Conservation (phyloP, 2,113 vertebrate species). For the Ammodramus savannarum region DNA sequence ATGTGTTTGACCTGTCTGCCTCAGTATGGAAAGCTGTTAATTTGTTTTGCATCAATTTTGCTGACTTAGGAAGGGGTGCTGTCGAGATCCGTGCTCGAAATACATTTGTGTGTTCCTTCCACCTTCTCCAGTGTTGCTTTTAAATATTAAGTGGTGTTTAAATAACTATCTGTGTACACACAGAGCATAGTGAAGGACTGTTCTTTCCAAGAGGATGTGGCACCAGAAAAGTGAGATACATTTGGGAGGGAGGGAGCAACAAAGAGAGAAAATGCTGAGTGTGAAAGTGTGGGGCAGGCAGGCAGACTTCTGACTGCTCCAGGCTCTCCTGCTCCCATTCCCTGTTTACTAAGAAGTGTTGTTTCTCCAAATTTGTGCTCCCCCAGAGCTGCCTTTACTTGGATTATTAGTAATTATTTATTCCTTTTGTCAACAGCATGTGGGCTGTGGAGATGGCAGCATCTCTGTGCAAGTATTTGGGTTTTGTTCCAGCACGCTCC, state of each 20-base stretch:
- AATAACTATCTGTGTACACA: neutral
- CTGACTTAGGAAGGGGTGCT: neutral
- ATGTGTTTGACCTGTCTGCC: neutral
- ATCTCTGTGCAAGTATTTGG: neutral
- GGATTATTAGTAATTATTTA: neutral
- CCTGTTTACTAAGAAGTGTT: neutral
- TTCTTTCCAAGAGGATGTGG: neutral
- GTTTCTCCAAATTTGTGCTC: neutral
- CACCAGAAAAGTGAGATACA: neutral
- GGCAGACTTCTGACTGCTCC: neutral
- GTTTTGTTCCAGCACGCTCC: neutral
- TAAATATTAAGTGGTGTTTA: neutral
- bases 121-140: neutral
- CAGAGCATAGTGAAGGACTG: neutral
- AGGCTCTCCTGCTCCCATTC: neutral
- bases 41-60: neutral
- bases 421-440: neutral
- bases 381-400: neutral
- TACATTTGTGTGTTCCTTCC: neutral
- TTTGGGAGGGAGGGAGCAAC: neutral
- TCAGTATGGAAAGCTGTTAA: neutral
- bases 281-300: neutral
- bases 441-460: neutral
- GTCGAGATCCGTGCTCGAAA: neutral
- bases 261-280: neutral